phyloP scores from a whole-genome alignment of 2,888 invertebrate genomes.

The Apodemia mormo region DNA sequence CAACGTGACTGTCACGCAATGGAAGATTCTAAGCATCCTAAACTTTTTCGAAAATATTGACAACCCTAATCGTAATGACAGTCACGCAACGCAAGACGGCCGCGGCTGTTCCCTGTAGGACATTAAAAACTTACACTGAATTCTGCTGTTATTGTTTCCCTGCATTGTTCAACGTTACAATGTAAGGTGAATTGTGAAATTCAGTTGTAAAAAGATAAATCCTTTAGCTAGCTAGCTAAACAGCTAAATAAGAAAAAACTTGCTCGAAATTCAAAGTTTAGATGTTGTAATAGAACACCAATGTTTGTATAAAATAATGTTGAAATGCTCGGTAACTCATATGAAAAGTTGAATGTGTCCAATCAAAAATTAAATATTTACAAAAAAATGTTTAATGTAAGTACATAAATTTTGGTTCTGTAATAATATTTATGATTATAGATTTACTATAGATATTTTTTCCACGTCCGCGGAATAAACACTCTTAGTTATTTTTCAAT shows the following conservation, averaged over 20 bases:
- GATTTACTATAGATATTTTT: no score
- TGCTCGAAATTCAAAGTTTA: background rate
- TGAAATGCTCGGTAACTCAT: no score
- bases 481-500: no score
- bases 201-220: background rate
- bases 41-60: no score
- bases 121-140: background rate
- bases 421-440: no score
- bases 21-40: no score
- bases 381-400: no score
- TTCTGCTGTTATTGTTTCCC: background rate
- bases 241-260: background rate
- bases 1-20: no score
- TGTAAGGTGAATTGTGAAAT: constrained; percentile 8
- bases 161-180: background rate
- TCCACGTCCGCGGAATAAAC: no score
- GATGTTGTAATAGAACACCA: background rate
- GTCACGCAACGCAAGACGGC: background rate
- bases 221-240: background rate
- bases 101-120: background rate
- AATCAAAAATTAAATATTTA: no score
- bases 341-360: no score
- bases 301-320: background rate
- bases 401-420: background rate
- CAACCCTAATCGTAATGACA: background rate